Evolutionary conservation across 1,140 invertebrate genomes (phyloP), one percentile per base, ranked within the genome.

Genomic region (Ruditapes philippinarum): DNA sequence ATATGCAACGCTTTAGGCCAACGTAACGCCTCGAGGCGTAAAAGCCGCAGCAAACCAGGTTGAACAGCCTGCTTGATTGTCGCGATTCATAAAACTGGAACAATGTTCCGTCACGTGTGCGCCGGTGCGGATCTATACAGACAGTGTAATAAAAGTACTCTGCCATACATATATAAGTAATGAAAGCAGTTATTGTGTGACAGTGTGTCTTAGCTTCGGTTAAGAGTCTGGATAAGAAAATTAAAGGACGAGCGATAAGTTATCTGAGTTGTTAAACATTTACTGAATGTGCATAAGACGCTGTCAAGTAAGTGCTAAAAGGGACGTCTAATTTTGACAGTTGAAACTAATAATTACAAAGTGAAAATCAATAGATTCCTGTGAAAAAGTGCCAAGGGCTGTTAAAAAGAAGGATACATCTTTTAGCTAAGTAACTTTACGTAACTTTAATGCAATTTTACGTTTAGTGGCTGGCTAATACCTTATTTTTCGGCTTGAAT

Each of bases 31-130:
- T 38, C 65, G 12, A 28, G 65, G 33, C 65, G 65, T 70, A 28
- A 70, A 25, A 57, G 17, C 25, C 14, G 12, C 68, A 33, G 68
- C 68, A 49, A 12, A 54, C 9, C 73, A 7, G 36, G 33, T 22
- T 51, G 28, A 49, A 78, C 19, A 78, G 74, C 12, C n/a, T 78
- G 25, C 74, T 78, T 78, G 45, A 78, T 78, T 78, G 74, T 78
- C 45, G 36, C 74, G n/a, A 51, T 78, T 78, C 49, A 78, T 78
- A 78, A 78, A 78, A 51, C 45, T 78, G 74, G 74, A 78, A 78
- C 74, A 78, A 51, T 51, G 54, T 78, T 78, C 74, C 33, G 19
- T 33, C 45, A 36, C 31, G 42, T 49, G 74, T 49, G 74, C 74
- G 45, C 45, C 74, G 45, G 74, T 51, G 45, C 45, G 74, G 33